phyloP scores from a whole-genome alignment of 2,888 invertebrate genomes.

The Psylliodes chrysocephalus region DNA sequence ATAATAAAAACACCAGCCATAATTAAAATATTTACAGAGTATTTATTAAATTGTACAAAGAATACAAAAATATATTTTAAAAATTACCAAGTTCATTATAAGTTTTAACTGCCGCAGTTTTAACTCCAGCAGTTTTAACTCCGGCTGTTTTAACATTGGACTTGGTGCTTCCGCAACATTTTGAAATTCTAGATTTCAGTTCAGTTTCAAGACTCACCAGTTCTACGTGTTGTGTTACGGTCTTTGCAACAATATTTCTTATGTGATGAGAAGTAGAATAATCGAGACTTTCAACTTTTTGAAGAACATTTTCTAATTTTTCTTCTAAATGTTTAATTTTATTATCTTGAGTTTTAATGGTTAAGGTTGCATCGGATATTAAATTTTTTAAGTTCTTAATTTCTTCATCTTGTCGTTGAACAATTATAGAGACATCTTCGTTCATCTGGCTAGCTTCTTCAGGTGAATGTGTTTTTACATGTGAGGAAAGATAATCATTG shows the following conservation, averaged over 20 bases:
- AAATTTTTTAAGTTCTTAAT: not conserved
- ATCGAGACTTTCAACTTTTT: not conserved
- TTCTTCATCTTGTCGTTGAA: not conserved
- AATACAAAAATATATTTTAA: not conserved
- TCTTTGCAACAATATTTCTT: not conserved
- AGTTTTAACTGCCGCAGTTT: not conserved
- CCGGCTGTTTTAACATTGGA: not conserved
- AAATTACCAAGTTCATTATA: too few relatives aligned
- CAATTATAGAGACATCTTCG: not conserved
- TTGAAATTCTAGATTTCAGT: not conserved
- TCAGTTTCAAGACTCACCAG: not conserved
- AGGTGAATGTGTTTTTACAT: not conserved
- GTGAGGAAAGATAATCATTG: too few relatives aligned
- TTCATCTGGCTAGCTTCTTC: not conserved
- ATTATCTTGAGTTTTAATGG: not conserved
- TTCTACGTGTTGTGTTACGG: not conserved
- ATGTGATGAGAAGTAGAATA: not conserved
- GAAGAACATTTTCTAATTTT: not conserved
- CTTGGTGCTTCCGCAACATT: not conserved
- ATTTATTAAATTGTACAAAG: too few relatives aligned
- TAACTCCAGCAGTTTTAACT: not conserved
- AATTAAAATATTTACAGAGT: too few relatives aligned
- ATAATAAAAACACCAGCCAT: too few relatives aligned
- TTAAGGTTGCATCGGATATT: not conserved
- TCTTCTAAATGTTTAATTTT: constrained; percentile 8